Evolutionary conservation across 1,140 invertebrate species (phyloP).

Genomic region (Drosophila santomea): DNA sequence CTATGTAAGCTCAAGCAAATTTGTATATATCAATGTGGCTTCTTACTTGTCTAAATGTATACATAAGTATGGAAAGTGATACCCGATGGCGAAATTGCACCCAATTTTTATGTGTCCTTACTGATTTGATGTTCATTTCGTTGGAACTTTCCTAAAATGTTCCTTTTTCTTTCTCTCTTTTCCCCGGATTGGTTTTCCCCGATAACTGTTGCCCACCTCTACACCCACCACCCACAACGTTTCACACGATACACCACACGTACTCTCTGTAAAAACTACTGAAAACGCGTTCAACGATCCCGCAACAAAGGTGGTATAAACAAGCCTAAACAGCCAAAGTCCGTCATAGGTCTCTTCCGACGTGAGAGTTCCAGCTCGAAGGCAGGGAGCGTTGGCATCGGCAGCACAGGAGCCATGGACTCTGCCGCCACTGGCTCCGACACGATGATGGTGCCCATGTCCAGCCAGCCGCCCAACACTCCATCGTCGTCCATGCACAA

Average conservation of each 20-base stretch:
- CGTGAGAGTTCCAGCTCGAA: conserved; percentile 88
- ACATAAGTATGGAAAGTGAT: conserved; percentile 14
- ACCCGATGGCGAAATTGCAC: conserved; percentile 31
- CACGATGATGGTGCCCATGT: conserved; percentile 57
- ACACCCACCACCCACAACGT: conserved; percentile 34
- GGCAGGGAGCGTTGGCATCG: conserved; percentile 83
- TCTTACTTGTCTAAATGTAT: conserved; percentile 25
- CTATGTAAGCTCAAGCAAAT: conserved; percentile 7
- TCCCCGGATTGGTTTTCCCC: conserved; percentile 66
- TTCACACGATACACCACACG: conserved; percentile 27
- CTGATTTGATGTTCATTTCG: conserved; percentile 53
- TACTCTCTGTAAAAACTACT: conserved; percentile 31
- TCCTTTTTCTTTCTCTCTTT: conserved; percentile 69
- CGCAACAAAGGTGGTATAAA: conserved; percentile 87
- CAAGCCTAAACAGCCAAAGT: conserved; percentile 89
- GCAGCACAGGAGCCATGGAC: conserved; percentile 54
- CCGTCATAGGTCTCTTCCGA: conserved; percentile 90
- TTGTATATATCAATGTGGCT: conserved; percentile 20
- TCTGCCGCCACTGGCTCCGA: conserved; percentile 65
- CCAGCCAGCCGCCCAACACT: conserved; percentile 29
- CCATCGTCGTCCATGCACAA: conserved; percentile 66
- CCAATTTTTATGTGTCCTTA: conserved; percentile 36
- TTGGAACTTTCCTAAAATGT: conserved; percentile 59
- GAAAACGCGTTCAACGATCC: conserved; percentile 17
- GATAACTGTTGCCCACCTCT: conserved; percentile 62